Evolutionary conservation across 1,140 invertebrate species (phyloP), one percentile per base, ranked within the genome.

Genomic region (Polypedilum pembai): DNA sequence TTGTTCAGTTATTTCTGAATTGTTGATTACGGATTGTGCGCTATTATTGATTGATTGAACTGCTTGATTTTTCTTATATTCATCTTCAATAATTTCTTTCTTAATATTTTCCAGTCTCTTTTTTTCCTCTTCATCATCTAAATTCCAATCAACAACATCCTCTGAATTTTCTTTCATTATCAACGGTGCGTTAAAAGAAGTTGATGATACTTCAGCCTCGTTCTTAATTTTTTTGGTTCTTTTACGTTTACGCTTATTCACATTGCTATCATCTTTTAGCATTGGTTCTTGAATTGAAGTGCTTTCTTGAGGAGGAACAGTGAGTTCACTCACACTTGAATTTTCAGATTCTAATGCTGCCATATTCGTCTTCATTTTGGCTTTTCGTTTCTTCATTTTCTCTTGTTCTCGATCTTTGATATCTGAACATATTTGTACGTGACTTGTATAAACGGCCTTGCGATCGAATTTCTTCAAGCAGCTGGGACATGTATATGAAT

Each of bases 181-280:
- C 24, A 33, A 33, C 24, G 24, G 5, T 3, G 24, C 5, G 5
- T 33, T 33, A 33, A 33, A 1, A 33, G 24, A 33, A 33, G n/a
- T n/a, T n/a, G 24, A 33, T 33, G 24, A 33, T 33, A 33, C 24
- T 63, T 74, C 20, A 18, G 20, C 10, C 15, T 24, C 20, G 3
- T 1, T 20, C 7, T 74, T 40, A n/a, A n/a, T 40, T 10, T 73
- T 73, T 17, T 73, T 33, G 10, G 18, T 33, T 33, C 73, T 4
- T 12, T 40, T 72, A 73, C 76, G 65, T 76, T 76, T 20, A 41
- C 65, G 41, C 79, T 78, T 15, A 78, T 74, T 73, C 80, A 77
- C 7, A 81, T 21, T 20, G 8, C 18, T 21, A 4, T 69, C 17
- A 18, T 20, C 7, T 18, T 18, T 18, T 69, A 3, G 4, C 12